Percentiles rank a stretch among this genome's conserved stretches.
These are phyloP conservation scores for Panopea generosa DNA, from an alignment of 2,888 invertebrate genomes.

Conservation along the genomic window DNA sequence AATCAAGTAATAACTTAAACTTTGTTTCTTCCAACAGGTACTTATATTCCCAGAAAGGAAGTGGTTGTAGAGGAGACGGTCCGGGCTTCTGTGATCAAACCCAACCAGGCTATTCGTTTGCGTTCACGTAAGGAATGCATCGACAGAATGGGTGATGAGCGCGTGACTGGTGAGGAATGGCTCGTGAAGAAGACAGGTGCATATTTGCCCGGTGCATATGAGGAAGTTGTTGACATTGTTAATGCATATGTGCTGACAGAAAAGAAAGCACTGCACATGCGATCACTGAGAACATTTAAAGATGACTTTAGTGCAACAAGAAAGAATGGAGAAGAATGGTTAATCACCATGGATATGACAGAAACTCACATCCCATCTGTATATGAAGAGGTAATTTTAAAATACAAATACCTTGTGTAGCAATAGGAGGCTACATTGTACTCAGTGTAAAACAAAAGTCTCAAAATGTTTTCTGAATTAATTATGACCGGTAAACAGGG, in stretches of 20 bases:
- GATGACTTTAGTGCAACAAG: slow-evolving; percentile 85
- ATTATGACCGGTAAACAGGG: too few species aligned
- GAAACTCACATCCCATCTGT: slow-evolving; percentile 87
- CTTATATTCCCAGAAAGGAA: slow-evolving; percentile 86
- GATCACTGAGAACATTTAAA: slow-evolving; percentile 85
- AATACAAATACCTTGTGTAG: too few species aligned
- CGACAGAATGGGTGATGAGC: slow-evolving; percentile 79
- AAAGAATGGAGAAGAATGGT: slow-evolving; percentile 87
- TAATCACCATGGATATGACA: slow-evolving; percentile 85
- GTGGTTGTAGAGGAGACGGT: slow-evolving; percentile 85
- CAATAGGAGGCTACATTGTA: too few species aligned
- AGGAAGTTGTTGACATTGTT: slow-evolving; percentile 86
- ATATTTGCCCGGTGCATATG: slow-evolving; percentile 86
- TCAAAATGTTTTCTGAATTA: too few species aligned
- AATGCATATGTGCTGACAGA: slow-evolving; percentile 86
- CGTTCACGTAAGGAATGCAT: slow-evolving; percentile 85
- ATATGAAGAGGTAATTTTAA: slow-evolving; percentile 85
- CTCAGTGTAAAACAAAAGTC: too few species aligned
- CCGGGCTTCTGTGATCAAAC: slow-evolving; percentile 85
- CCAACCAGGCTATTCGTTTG: slow-evolving; percentile 86
- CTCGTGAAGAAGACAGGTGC: slow-evolving; percentile 86
- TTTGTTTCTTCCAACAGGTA: slow-evolving; percentile 80
- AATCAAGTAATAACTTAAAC: too few species aligned
- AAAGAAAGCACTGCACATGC: slow-evolving; percentile 86
- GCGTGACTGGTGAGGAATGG: slow-evolving; percentile 86